phyloP scores from a whole-genome alignment of 1,140 invertebrate species.

The Colletes gigas region DNA sequence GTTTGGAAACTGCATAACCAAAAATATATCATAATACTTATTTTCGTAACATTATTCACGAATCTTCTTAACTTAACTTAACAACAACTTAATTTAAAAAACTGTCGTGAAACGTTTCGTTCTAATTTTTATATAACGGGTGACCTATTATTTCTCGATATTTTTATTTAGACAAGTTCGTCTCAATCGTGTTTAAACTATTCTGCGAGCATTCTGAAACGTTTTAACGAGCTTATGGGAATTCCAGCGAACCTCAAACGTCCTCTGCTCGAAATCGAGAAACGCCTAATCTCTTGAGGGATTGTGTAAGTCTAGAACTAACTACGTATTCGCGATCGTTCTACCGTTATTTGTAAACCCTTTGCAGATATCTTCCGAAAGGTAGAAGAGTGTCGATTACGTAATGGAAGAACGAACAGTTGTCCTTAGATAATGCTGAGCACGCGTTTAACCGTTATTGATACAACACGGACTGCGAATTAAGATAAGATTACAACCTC shows the following conservation, averaged over 20 bases:
- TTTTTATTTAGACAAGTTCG: too few relatives aligned
- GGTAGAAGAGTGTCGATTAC: too few relatives aligned
- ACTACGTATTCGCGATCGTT: conserved; percentile 33
- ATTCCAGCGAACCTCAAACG: background rate
- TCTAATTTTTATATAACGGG: too few relatives aligned
- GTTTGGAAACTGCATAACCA: too few relatives aligned
- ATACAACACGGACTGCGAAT: conserved; percentile 53
- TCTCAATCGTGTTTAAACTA: too few relatives aligned
- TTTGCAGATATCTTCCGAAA: background rate
- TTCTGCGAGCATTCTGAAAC: too few relatives aligned
- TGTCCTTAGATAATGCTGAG: conserved; percentile 58
- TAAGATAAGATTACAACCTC: conserved; percentile 56
- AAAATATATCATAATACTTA: too few relatives aligned
- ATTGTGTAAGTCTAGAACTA: conserved; percentile 16
- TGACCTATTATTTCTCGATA: too few relatives aligned
- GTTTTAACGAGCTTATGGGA: conserved; percentile 32
- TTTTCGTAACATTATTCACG: too few relatives aligned
- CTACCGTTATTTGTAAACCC: conserved; percentile 47
- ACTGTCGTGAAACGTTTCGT: too few relatives aligned
- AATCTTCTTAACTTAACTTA: too few relatives aligned
- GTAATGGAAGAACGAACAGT: conserved; percentile 28
- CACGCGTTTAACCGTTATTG: conserved; percentile 60
- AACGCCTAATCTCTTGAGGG: conserved; percentile 26
- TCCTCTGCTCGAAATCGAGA: conserved; percentile 27
- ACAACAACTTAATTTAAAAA: too few relatives aligned